Percentiles rank a stretch among this genome's conserved stretches.
Evolutionary conservation across 2,888 invertebrate genomes (phyloP).

Genomic region (Augochlorella aurata): DNA sequence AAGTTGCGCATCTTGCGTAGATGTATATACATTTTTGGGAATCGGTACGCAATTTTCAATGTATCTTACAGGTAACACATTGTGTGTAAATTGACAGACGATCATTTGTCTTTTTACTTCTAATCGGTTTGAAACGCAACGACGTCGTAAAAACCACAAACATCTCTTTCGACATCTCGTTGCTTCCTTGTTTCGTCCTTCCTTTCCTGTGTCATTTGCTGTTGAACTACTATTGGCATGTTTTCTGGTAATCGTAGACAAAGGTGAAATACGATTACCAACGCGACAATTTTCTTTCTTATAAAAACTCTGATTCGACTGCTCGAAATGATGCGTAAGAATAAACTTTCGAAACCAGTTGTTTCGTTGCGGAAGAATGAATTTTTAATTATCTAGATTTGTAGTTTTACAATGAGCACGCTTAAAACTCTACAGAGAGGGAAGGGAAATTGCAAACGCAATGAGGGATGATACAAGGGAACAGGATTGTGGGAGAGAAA

Average conservation of each 20-base stretch:
- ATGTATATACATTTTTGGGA: slow-evolving; percentile 38
- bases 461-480: not conserved
- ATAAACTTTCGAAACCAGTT: not conserved
- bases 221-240: not conserved
- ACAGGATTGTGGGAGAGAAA: not conserved
- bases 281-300: not conserved
- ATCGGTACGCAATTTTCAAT: slow-evolving; percentile 20
- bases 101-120: not conserved
- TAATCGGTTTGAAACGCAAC: slow-evolving; percentile 21
- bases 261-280: too few species aligned
- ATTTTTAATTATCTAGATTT: not conserved
- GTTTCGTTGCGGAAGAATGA: not conserved
- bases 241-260: not conserved
- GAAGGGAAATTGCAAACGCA: not conserved
- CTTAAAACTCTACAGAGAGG: not conserved
- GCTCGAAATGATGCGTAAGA: not conserved
- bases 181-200: not conserved
- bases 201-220: not conserved
- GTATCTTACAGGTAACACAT: slow-evolving; percentile 28
- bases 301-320: not conserved
- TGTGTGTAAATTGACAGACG: slow-evolving; percentile 33
- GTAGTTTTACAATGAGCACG: not conserved
- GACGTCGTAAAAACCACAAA: not conserved
- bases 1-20: not conserved
- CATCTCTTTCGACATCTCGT: not conserved